A percentile compares a stretch with the other conserved stretches of the same genome.
Conservation (phyloP, 2,113 vertebrate species). For the Syrmaticus mikado region DNA sequence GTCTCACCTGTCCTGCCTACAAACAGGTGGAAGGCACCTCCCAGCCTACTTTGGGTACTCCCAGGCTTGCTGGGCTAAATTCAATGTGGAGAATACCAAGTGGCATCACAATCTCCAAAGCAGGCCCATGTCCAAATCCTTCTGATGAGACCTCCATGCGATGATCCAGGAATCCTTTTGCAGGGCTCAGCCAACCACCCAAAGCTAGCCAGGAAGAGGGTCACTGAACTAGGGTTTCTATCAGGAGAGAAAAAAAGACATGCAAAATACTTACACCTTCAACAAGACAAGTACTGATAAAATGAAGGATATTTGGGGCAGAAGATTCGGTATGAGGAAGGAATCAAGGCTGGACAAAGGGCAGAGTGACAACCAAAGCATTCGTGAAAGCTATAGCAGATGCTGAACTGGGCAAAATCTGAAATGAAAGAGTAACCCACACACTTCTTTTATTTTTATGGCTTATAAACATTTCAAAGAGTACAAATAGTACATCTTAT, state of each 20-base stretch:
- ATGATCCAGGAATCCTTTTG: neutral
- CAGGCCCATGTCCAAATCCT: neutral
- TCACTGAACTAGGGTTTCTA: neutral
- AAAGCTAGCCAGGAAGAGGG: neutral
- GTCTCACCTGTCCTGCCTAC: neutral
- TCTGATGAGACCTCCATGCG: rapidly evolving
- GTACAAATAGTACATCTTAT: neutral
- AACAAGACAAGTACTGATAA: neutral
- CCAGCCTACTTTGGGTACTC: neutral
- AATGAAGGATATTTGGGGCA: neutral
- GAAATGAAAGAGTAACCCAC: neutral
- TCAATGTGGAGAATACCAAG: neutral
- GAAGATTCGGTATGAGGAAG: neutral
- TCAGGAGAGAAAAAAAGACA: neutral
- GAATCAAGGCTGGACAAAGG: neutral
- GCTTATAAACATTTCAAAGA: neutral
- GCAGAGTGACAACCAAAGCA: neutral
- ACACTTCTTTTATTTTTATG: neutral
- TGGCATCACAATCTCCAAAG: neutral
- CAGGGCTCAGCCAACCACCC: neutral
- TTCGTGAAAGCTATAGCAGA: neutral
- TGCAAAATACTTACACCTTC: neutral
- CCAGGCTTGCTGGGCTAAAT: neutral
- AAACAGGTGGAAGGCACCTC: neutral
- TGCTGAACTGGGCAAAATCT: neutral